Percentiles rank a stretch among this genome's conserved stretches.
Evolutionary conservation across 2,888 invertebrate species (phyloP).

Genomic region (Drosophila greeni): DNA sequence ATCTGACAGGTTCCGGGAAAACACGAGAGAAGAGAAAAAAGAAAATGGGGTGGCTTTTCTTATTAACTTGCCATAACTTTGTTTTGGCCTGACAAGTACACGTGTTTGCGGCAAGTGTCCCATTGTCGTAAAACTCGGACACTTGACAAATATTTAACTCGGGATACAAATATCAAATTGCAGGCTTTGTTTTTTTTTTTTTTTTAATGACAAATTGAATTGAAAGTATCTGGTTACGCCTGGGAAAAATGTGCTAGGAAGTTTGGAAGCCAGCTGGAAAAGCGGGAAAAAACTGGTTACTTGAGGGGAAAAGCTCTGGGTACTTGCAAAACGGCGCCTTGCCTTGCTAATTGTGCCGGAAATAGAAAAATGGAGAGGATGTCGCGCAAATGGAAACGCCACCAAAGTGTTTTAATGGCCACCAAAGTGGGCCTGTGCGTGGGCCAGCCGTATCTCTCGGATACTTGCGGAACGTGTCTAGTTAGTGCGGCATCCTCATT

Average conservation of each 20-base stretch:
- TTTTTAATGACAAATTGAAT: conserved; percentile 66
- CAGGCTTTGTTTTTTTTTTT: conserved; percentile 28
- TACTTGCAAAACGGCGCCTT: too few relatives aligned
- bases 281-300: background rate
- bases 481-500: conserved; percentile 74
- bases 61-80: conserved; percentile 52
- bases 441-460: conserved; percentile 10
- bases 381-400: conserved; percentile 52
- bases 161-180: conserved; percentile 26
- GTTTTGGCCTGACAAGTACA: conserved; percentile 75
- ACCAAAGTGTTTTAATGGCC: conserved; percentile 74
- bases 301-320: too few relatives aligned
- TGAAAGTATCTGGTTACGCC: conserved; percentile 76
- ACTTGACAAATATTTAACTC: conserved; percentile 54
- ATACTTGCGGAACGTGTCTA: conserved; percentile 61
- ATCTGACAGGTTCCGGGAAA: conserved; percentile 44
- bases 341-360: conserved; percentile 73
- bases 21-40: background rate
- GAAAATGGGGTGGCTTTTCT: conserved; percentile 15
- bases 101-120: conserved; percentile 73
- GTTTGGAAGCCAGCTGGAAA: background rate
- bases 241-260: conserved; percentile 47
- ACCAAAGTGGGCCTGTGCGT: conserved; percentile 51
- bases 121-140: conserved; percentile 52
- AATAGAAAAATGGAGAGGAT: conserved; percentile 60